Conservation (phyloP, 2,888 invertebrate species). For the Brachynemurus nebulosus region DNA sequence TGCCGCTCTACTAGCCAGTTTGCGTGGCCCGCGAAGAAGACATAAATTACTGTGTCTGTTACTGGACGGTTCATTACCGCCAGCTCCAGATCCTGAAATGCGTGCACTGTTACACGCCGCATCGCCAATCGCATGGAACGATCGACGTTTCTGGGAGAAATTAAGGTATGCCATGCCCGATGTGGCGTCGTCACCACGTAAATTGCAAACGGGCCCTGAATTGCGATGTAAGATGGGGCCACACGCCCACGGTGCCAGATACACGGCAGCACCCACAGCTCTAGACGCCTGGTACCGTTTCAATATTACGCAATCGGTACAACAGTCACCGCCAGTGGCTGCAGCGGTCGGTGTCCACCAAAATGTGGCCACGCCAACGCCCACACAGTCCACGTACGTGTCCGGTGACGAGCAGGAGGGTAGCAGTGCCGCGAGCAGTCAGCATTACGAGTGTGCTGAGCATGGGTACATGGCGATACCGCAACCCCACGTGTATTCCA, state of each 20-base stretch:
- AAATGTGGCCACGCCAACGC: conserved; percentile 41
- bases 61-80: conserved; percentile 55
- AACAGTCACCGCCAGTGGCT: conserved; percentile 28
- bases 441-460: conserved; percentile 35
- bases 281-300: conserved; percentile 59
- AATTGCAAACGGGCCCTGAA: conserved; percentile 37
- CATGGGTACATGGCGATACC: conserved; percentile 8
- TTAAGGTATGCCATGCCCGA: conserved; percentile 66
- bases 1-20: conserved; percentile 62
- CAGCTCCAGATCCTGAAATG: conserved; percentile 58
- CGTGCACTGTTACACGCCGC: conserved; percentile 58
- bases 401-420: conserved; percentile 44
- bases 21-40: conserved; percentile 48
- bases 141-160: conserved; percentile 76
- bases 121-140: conserved; percentile 57
- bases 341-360: conserved; percentile 31
- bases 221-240: conserved; percentile 45
- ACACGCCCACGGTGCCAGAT: conserved; percentile 39
- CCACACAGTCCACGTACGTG: conserved; percentile 45
- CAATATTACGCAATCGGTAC: conserved; percentile 43
- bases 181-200: conserved; percentile 36
- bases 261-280: conserved; percentile 60
- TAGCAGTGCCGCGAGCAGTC: conserved; percentile 34
- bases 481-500: conserved; percentile 28
- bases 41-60: conserved; percentile 45